These are phyloP conservation scores for Myodes glareolus DNA, from an alignment of 2,113 vertebrate genomes.

Conservation along the genomic window DNA sequence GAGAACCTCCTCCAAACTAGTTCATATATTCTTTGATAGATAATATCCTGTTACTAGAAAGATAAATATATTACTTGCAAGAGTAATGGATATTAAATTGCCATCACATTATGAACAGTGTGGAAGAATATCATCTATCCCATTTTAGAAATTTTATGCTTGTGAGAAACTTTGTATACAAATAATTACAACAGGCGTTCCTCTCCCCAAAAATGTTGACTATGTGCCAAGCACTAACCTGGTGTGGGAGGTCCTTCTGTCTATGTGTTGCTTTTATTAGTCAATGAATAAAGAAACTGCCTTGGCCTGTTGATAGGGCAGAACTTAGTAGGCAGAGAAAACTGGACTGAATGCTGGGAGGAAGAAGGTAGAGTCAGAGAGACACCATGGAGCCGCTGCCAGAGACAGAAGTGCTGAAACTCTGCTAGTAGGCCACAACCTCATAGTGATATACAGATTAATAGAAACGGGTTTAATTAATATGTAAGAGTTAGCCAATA, in stretches of 20 bases:
- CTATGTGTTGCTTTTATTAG: no score
- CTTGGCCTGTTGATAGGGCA: no score
- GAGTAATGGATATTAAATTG: not conserved
- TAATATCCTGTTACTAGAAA: conserved; percentile 4
- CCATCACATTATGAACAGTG: conserved; percentile 4
- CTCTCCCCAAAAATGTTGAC: not conserved
- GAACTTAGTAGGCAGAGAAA: no score
- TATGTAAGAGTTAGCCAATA: no score
- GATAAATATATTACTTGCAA: not conserved
- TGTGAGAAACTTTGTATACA: not conserved
- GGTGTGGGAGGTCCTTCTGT: not conserved
- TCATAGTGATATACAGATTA: no score
- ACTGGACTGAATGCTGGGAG: no score
- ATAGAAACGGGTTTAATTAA: no score
- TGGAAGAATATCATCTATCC: conserved; percentile 35
- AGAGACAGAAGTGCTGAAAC: no score
- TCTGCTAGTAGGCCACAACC: no score
- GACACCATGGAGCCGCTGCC: no score
- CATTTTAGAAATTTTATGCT: not conserved
- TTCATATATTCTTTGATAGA: conserved; percentile 40
- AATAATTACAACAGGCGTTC: not conserved
- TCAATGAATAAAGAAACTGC: no score
- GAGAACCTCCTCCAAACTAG: not conserved
- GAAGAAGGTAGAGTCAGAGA: no score
- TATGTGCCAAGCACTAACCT: not conserved